Evolutionary conservation across 2,888 invertebrate genomes (phyloP), one percentile per base, ranked within the genome.

Genomic region (Erebia aethiops): DNA sequence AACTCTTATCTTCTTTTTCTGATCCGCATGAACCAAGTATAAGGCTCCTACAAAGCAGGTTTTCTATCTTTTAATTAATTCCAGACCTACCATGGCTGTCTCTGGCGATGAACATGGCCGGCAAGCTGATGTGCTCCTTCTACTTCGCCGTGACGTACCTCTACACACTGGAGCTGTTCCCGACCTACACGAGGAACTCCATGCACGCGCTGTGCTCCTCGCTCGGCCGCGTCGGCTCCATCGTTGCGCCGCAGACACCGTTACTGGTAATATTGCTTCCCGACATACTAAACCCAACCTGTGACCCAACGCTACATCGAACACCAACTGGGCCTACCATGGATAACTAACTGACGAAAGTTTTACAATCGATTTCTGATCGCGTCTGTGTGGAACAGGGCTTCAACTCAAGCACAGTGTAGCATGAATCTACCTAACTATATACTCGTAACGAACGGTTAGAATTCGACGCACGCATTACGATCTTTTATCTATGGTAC

Each of bases 151-250:
- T 95, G 41, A 91, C 95, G 0, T 96, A 95, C 80, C 91, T 96
- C 70, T 94, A 95, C 78, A 95, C 95, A 0, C 94, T 95, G 16
- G 96, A 96, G 82, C 88, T 96, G 82, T 96, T 96, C 81, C 96
- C 96, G 0, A 96, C 96, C 0, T 94, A 94, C 63, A 90, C 95
- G 5, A 87, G 96, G 73, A 95, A 95, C 81, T 95, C 95, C 0
- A 91, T 95, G 84, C 94, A 95, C 79, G 95, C 95, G 0, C 87
- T 94, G 41, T 95, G 95, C 82, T 95, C 95, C 0, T 95, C 95
- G 77, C 87, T 95, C 68, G 96, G 95, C 13, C 89, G 96, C 60
- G 88, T 95, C 57, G 96, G 96, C 0, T 95, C 95, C 1, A 95
- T 95, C 78, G 78, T 95, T 13, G 95, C 96, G 2, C 95, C 96